Conservation (phyloP, 2,888 invertebrate species). For the Heliothis peltigera region DNA sequence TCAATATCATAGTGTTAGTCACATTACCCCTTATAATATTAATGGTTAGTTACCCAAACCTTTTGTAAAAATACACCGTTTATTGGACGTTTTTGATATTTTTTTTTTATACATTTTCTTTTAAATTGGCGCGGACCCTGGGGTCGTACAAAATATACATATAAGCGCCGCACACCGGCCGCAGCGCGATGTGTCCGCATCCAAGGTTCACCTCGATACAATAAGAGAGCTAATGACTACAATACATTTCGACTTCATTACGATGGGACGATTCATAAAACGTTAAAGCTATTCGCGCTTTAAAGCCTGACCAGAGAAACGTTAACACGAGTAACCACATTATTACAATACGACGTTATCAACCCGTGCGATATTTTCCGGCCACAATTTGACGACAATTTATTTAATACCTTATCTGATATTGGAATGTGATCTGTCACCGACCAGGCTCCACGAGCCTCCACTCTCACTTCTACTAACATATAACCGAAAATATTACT, state of each 20-base stretch:
- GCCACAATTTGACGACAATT: conserved; percentile 57
- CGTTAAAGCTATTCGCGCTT: conserved; percentile 81
- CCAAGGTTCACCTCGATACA: conserved; percentile 56
- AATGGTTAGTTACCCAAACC: conserved; percentile 88
- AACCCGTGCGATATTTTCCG: conserved; percentile 57
- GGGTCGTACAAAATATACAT: conserved; percentile 50
- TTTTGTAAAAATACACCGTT: conserved; percentile 76
- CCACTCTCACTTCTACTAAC: conserved; percentile 31
- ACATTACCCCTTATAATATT: conserved; percentile 79
- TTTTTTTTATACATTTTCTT: conserved; percentile 54
- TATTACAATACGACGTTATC: conserved; percentile 41
- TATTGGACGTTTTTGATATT: conserved; percentile 71
- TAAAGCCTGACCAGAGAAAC: conserved; percentile 61
- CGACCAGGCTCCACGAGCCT: conserved; percentile 39
- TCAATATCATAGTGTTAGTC: conserved; percentile 80
- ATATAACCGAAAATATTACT: conserved; percentile 16
- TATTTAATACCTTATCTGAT: conserved; percentile 63
- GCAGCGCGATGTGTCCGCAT: conserved; percentile 17
- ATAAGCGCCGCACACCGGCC: conserved; percentile 25
- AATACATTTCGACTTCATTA: conserved; percentile 77
- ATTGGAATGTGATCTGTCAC: conserved; percentile 61
- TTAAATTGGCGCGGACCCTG: conserved; percentile 34
- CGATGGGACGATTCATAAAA: conserved; percentile 83
- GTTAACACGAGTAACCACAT: conserved; percentile 55
- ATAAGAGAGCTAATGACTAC: conserved; percentile 84